These are phyloP conservation scores for Chamaea fasciata DNA, from an alignment of 2,113 vertebrate species.

Conservation along the genomic window DNA sequence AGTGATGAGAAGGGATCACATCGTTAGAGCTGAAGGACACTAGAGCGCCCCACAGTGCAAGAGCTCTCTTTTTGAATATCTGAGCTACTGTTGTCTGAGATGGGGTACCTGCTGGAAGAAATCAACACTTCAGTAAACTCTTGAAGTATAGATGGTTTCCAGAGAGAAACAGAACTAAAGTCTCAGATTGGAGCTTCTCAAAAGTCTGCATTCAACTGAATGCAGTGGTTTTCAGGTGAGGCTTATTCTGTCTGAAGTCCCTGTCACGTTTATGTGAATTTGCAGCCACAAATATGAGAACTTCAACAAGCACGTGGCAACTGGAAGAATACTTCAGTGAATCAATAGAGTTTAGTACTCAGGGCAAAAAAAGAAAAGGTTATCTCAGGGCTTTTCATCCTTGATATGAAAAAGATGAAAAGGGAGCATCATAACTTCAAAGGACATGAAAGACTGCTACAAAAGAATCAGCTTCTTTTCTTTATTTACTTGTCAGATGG, in stretches of 20 bases:
- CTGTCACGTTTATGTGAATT: background rate
- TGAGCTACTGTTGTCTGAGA: background rate
- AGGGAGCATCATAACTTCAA: background rate
- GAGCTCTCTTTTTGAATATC: background rate
- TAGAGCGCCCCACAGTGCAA: background rate
- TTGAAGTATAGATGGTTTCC: background rate
- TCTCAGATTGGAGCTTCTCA: background rate
- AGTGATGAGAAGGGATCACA: background rate
- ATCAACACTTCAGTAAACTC: background rate
- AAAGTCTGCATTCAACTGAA: background rate
- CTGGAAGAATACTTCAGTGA: background rate
- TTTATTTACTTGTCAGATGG: background rate
- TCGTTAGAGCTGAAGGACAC: background rate
- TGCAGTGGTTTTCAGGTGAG: background rate
- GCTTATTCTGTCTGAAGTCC: background rate
- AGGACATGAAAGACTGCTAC: background rate
- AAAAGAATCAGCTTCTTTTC: background rate
- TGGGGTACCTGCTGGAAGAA: background rate
- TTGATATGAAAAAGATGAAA: background rate
- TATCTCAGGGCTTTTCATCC: background rate
- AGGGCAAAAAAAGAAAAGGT: background rate
- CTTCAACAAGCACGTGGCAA: background rate
- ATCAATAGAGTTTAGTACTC: background rate
- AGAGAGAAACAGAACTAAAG: background rate
- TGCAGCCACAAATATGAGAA: background rate